Evolutionary conservation across 2,797 vertebrate species (phyloP).

Genomic region (Tympanoctomys barrerae): DNA sequence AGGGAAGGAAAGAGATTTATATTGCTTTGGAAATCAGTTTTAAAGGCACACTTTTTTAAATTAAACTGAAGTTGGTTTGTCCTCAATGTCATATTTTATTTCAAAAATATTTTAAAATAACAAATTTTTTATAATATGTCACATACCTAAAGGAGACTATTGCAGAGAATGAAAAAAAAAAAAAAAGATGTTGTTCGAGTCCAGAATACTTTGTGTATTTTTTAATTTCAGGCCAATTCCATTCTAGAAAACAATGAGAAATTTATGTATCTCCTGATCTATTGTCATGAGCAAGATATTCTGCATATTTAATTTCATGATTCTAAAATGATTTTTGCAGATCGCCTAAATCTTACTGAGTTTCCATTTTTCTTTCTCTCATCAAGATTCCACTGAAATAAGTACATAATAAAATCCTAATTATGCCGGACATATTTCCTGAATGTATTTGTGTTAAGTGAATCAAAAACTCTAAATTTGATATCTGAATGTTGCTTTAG

Average conservation of each 20-base stretch:
- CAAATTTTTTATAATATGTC: not conserved
- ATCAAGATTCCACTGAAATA: constrained; percentile 42
- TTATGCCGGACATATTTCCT: not conserved
- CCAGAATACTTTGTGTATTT: constrained; percentile 4
- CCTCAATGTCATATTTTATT: constrained; percentile 8
- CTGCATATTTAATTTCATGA: constrained; percentile 17
- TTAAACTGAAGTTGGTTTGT: constrained; percentile 48
- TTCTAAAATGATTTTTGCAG: constrained; percentile 20
- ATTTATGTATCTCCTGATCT: not conserved
- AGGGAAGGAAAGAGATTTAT: no score
- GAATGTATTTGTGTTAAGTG: not conserved
- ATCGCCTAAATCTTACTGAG: not conserved
- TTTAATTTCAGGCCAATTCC: not conserved
- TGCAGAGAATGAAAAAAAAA: not conserved
- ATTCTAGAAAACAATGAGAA: not conserved
- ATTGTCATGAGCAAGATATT: not conserved
- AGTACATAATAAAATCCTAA: constrained; percentile 22
- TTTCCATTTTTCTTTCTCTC: constrained; percentile 11
- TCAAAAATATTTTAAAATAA: constrained; percentile 19
- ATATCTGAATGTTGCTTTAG: constrained; percentile 28
- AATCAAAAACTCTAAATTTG: constrained; percentile 25
- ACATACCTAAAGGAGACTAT: not conserved
- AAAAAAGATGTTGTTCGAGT: not conserved
- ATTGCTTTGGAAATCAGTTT: no score
- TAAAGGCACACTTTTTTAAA: constrained; percentile 61